These are phyloP conservation scores for Campylomormyrus numenius DNA, from an alignment of 2,113 vertebrate species.

Conservation along the genomic window DNA sequence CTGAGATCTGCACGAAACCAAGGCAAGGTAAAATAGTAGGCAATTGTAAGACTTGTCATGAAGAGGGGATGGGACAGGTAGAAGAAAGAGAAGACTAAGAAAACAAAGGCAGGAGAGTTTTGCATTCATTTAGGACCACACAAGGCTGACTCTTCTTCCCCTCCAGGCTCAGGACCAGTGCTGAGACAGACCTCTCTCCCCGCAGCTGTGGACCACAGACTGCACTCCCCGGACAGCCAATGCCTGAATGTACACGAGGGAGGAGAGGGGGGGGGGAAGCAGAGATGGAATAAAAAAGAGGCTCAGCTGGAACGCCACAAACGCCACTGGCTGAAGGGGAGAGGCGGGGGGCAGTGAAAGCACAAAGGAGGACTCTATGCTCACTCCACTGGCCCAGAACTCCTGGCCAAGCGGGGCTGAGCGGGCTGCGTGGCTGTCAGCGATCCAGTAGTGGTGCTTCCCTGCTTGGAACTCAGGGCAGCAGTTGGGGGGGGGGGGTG, in stretches of 20 bases:
- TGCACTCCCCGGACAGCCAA: slow-evolving; percentile 22
- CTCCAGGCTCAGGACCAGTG: background rate
- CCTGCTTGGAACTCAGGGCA: background rate
- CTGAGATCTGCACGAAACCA: background rate
- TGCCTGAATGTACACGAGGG: slow-evolving; percentile 23
- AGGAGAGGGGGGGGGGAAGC: background rate
- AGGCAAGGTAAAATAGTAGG: background rate
- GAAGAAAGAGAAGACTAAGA: background rate
- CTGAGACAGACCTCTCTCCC: background rate
- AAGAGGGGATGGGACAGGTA: background rate
- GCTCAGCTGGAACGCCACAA: slow-evolving; percentile 11
- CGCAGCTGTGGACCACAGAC: slow-evolving; percentile 20
- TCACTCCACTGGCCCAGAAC: background rate
- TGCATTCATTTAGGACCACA: slow-evolving; percentile 8
- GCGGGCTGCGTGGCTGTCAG: background rate
- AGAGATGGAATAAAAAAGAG: slow-evolving; percentile 4
- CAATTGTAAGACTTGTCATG: background rate
- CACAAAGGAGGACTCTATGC: background rate
- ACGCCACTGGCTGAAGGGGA: background rate
- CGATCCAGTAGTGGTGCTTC: background rate
- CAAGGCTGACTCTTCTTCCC: slow-evolving; percentile 3
- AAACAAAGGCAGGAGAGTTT: background rate
- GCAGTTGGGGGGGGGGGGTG: background rate
- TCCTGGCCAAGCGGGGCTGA: background rate
- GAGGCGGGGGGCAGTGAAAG: background rate